A percentile compares a stretch with the other conserved stretches of the same genome.
Conservation (phyloP, 2,888 invertebrate genomes). For the Thysanoteuthis rhombus region DNA sequence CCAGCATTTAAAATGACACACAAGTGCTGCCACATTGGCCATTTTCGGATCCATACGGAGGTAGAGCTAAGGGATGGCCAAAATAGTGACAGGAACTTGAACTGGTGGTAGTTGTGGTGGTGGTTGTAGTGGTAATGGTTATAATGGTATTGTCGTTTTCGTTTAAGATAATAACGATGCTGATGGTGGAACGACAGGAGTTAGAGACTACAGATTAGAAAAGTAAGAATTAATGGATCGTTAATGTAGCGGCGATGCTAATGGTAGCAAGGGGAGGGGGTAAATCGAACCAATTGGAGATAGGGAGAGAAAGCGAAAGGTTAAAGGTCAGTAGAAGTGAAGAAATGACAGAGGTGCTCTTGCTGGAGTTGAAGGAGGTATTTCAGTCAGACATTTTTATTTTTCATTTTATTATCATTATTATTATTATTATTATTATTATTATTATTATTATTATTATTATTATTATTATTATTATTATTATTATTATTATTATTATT, state of each 20-base stretch:
- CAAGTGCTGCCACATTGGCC: background rate
- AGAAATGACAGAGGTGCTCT: background rate
- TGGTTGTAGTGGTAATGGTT: background rate
- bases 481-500: no score
- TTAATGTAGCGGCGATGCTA: background rate
- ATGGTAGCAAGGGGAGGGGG: background rate
- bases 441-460: no score
- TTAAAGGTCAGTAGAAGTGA: background rate
- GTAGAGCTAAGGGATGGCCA: background rate
- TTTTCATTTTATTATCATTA: no score
- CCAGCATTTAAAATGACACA: background rate
- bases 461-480: no score
- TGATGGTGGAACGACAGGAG: background rate
- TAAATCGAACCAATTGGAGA: background rate
- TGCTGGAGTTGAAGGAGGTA: background rate
- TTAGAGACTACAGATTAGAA: background rate
- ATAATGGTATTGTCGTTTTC: background rate
- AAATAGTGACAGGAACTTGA: background rate
- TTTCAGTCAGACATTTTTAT: no score
- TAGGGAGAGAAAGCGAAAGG: background rate
- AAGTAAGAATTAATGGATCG: background rate
- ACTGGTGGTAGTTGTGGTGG: background rate
- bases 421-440: no score
- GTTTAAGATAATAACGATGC: background rate
- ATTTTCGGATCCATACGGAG: background rate